Base-by-base conservation (phyloP, 2,888 invertebrate genomes). In the Microplitis manilae region DNA sequence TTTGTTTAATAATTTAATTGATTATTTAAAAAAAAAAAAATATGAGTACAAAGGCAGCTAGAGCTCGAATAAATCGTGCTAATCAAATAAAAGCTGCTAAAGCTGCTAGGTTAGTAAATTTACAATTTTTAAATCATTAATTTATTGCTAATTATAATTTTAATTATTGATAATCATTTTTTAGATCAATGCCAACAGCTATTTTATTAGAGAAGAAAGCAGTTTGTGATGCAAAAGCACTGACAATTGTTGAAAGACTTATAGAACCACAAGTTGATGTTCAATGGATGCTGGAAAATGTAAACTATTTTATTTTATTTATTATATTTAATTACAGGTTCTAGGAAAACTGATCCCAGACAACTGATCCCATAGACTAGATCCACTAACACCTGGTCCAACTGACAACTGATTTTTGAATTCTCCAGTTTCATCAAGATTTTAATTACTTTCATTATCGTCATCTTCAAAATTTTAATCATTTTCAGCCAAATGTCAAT, bases 221-320 rank as follows among this genome's bases (percentile, higher is more conserved):
- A 80, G 93, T 94, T 86, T 95, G 95, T 84, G 95, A 95, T 86
- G 91, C 93, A 1, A 93, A 92, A 89, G 96, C 97, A 1, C 92
- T 94, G 84, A 88, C 89, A 79, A 94, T 96, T 81, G 95, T 97
- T 0, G 94, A 95, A 86, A 92, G 91, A 80, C 91, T 96, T 30
- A 90, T 96, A 64, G 96, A 97, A 84, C 90, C 92, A 6, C 85
- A 90, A 17, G 86, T 92, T 6, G 82, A 90, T 64, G 85, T 88
- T 73, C 84, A 88, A 6, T 90, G 89, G 86, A 86, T 93, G 20
- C 81, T 91, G 7, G 84, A 90, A 79, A 90, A 90, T 83, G 92
- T 92, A 87, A 84, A 81, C 80, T 73, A 8, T 78, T 67, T 17
- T 41, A 30, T 73, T 68, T 77, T 17, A 30, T 59, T 62, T 72